Conservation (phyloP, 2,113 vertebrate species). For the Ploceus nigricollis region DNA sequence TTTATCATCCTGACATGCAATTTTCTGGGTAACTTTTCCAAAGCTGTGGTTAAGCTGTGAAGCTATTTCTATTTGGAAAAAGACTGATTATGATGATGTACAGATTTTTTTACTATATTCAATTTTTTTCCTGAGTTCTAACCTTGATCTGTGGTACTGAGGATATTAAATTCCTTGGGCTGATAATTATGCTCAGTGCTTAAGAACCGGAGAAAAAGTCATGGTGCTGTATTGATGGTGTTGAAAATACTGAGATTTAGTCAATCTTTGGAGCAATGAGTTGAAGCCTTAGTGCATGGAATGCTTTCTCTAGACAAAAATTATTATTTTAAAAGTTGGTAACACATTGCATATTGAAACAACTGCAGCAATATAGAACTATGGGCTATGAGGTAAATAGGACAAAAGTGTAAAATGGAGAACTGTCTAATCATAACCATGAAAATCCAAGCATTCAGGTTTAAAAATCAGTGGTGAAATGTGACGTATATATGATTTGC, state of each 20-base stretch:
- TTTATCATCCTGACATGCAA: constrained; percentile 71
- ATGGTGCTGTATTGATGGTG: not conserved
- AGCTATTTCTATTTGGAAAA: constrained; percentile 43
- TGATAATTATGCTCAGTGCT: not conserved
- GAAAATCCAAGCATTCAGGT: not conserved
- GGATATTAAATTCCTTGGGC: not conserved
- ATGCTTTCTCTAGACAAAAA: not conserved
- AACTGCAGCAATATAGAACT: not conserved
- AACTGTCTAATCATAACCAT: not conserved
- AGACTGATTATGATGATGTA: constrained; percentile 47
- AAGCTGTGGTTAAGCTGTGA: constrained; percentile 45
- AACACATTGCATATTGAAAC: not conserved
- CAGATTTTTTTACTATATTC: constrained; percentile 13
- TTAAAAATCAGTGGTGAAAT: not conserved
- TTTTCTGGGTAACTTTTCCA: constrained; percentile 64
- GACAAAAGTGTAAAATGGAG: not conserved
- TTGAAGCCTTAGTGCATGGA: not conserved
- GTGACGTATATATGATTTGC: not conserved
- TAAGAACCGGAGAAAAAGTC: not conserved
- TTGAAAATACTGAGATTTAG: not conserved
- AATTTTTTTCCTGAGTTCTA: not conserved
- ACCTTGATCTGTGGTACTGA: not conserved
- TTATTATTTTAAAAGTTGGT: not conserved
- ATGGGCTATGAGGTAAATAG: not conserved
- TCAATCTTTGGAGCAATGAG: not conserved